Base-by-base conservation (phyloP, 2,888 invertebrate species). In the Coelopa pilipes region DNA sequence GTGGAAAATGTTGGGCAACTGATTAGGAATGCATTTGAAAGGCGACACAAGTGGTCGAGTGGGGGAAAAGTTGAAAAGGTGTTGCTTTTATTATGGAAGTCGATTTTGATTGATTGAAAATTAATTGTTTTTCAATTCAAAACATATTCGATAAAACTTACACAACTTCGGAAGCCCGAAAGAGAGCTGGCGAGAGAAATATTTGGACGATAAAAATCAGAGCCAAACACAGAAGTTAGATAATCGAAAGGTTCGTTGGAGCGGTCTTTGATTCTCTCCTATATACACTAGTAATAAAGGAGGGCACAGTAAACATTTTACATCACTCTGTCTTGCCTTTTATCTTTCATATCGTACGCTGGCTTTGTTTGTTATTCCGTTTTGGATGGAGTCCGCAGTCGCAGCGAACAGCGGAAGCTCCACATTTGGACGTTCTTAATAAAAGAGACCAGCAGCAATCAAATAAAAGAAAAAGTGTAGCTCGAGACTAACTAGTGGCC, bases 331-430 rank as follows among this genome's bases (percentile, higher is more conserved):
- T 15, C 10, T 15, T 5, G 17, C 4, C 21, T 17, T 65, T 46
- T 57, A 65, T 70, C 46, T 50, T 70, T 74, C 63, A 72, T 55
- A 72, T 75, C 69, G 57, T 69, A 9, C 50, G 24, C 59, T 45
- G 5, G 19, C 45, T 21, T 46, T 15, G 34, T 34, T 34, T 34
- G 34, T 34, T 7, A 34, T 7, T 34, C 7, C 34, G 7, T 34
- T 34, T 34, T 7, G 4, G 2, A 34, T 7, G 34, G n/a, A n/a
- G n/a, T n/a, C 34, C 34, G 34, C 34, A 34, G 34, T 34, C 34
- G 34, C 34, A 34, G 4, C 55, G 70, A 45, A 66, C 70, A 75
- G 60, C 72, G 75, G 75, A 75, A 75, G 69, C 57, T 57, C 70
- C 72, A 73, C 72, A 66, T 75, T 75, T 73, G 70, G 70, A 50